These are phyloP conservation scores for Argynnis bischoffii DNA, from an alignment of 2,888 invertebrate species.

Conservation along the genomic window DNA sequence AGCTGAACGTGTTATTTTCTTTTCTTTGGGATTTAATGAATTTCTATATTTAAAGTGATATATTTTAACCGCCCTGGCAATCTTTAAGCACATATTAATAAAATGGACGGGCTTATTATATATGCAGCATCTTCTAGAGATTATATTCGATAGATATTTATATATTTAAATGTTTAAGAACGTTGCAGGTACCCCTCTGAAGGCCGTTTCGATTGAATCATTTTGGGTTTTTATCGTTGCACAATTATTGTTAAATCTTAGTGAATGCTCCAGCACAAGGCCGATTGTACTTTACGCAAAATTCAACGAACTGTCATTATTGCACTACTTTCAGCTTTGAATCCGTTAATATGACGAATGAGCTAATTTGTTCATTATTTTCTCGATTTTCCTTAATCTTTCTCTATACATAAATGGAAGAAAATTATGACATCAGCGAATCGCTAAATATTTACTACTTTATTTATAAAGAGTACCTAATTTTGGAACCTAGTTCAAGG, in stretches of 20 bases:
- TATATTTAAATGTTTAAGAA: not conserved
- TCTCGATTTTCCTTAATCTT: not conserved
- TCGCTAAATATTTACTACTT: too few species aligned
- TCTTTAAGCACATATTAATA: too few species aligned
- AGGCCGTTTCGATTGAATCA: slow-evolving; percentile 12
- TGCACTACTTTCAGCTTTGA: not conserved
- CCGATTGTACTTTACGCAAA: slow-evolving; percentile 19
- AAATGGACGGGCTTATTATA: too few species aligned
- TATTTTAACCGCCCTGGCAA: too few species aligned
- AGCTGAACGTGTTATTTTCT: too few species aligned
- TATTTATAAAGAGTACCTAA: too few species aligned
- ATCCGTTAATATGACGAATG: not conserved
- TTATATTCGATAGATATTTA: not conserved
- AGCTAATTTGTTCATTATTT: not conserved
- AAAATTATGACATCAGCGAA: too few species aligned
- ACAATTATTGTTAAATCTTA: not conserved
- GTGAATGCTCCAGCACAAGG: not conserved
- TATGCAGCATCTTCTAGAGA: too few species aligned
- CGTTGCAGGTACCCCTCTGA: slow-evolving; percentile 1
- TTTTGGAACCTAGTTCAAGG: too few species aligned
- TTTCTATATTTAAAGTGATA: too few species aligned
- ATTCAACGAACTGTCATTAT: slow-evolving; percentile 5
- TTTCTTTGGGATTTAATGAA: too few species aligned
- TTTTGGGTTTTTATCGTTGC: slow-evolving; percentile 20
- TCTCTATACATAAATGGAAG: too few species aligned